Evolutionary conservation across 2,888 invertebrate genomes (phyloP).

Genomic region (Brachycybe producta): DNA sequence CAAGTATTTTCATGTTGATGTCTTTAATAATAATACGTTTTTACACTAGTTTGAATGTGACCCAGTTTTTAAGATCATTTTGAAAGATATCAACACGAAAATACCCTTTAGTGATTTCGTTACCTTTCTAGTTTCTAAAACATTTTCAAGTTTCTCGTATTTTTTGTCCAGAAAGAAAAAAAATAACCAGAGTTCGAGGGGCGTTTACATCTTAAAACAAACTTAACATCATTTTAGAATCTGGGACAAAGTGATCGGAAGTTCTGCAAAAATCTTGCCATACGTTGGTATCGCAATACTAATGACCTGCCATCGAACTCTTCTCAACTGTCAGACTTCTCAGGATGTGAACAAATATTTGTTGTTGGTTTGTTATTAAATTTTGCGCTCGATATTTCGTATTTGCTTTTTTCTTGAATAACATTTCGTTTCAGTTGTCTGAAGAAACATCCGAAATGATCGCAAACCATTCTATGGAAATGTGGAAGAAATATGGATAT

Average conservation of each 20-base stretch:
- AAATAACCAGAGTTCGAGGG: no score
- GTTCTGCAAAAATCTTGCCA: constrained; percentile 66
- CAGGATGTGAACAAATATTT: constrained; percentile 52
- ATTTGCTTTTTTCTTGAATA: constrained; percentile 21
- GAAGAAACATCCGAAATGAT: constrained; percentile 69
- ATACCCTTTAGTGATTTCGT: no score
- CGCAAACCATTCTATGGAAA: constrained; percentile 70
- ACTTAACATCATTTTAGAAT: no score
- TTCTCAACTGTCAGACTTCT: constrained; percentile 47
- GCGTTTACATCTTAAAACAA: no score
- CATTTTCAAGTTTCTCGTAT: no score
- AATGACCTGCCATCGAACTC: constrained; percentile 51
- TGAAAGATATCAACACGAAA: no score
- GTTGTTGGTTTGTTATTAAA: constrained; percentile 44
- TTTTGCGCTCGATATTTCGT: neutral
- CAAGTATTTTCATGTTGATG: constrained; percentile 28
- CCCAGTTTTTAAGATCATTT: no score
- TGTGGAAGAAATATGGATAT: constrained; percentile 70
- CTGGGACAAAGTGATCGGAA: constrained; percentile 79
- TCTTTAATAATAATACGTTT: no score
- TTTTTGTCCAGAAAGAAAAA: no score
- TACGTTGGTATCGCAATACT: constrained; percentile 62
- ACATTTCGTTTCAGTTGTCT: constrained; percentile 46
- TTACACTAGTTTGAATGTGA: no score
- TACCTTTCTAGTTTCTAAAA: no score